Percentiles rank a stretch among this genome's conserved stretches.
phyloP scores from a whole-genome alignment of 2,888 invertebrate species.

The Polia nebulosa region DNA sequence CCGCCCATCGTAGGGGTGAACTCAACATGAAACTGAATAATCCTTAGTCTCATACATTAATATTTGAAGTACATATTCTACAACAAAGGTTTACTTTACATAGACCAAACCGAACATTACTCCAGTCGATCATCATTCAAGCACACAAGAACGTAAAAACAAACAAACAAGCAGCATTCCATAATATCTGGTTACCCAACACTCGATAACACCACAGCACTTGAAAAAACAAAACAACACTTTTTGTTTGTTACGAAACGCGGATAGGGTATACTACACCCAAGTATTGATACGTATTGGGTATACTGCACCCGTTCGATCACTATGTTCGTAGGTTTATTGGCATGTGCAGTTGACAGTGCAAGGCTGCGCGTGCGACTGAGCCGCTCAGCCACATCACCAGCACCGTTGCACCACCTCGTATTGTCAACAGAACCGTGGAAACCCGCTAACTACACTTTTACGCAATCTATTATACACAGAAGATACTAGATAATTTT shows the following conservation, averaged over 20 bases:
- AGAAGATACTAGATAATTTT: constrained; percentile 85
- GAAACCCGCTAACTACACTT: constrained; percentile 82
- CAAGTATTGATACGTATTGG: constrained; percentile 8
- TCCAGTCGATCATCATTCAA: constrained; percentile 16
- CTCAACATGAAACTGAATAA: not conserved
- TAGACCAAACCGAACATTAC: not conserved
- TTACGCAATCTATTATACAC: constrained; percentile 88
- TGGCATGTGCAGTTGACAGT: constrained; percentile 81
- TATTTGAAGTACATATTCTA: not conserved
- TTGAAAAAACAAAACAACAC: constrained; percentile 60
- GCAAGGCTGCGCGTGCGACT: constrained; percentile 85
- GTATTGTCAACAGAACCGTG: constrained; percentile 88
- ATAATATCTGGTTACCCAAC: constrained; percentile 46
- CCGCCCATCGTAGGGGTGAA: constrained; percentile 33
- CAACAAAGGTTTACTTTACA: not conserved
- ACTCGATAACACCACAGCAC: constrained; percentile 64
- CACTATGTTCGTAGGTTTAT: constrained; percentile 66
- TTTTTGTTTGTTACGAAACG: constrained; percentile 60
- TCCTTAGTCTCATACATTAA: not conserved
- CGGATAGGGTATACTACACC: constrained; percentile 34
- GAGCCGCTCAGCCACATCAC: constrained; percentile 74
- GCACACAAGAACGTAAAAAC: constrained; percentile 55
- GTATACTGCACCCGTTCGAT: constrained; percentile 18
- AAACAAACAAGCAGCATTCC: constrained; percentile 69
- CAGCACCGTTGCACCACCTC: constrained; percentile 87